phyloP scores from a whole-genome alignment of 2,113 vertebrate genomes.

The Sander vitreus region DNA sequence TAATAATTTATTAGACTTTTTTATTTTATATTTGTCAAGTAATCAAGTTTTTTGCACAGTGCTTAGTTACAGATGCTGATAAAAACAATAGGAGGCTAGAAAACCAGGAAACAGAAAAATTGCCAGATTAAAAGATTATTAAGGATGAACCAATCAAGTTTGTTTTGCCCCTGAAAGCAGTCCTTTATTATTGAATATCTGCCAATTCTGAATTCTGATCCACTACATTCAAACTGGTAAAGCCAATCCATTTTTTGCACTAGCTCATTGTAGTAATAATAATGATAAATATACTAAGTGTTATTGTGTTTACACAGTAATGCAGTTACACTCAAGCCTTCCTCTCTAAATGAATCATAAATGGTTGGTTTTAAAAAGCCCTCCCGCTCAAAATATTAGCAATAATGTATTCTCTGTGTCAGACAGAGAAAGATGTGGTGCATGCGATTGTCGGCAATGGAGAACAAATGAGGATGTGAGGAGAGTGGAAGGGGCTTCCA shows the following conservation, averaged over 20 bases:
- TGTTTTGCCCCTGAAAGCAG: not conserved
- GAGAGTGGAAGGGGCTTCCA: slow-evolving; percentile 78
- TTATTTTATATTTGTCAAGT: not conserved
- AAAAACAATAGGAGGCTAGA: not conserved
- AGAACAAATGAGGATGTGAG: slow-evolving; percentile 67
- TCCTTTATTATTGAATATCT: not conserved
- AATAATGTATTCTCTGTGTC: slow-evolving; percentile 45
- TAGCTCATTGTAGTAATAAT: not conserved
- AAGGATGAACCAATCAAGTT: not conserved
- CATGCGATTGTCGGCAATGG: slow-evolving; percentile 36
- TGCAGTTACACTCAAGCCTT: not conserved
- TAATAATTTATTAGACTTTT: not conserved
- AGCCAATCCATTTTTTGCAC: not conserved
- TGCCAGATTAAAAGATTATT: not conserved
- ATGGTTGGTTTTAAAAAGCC: slow-evolving; percentile 41
- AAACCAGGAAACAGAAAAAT: not conserved
- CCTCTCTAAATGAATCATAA: not conserved
- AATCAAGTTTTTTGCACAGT: not conserved
- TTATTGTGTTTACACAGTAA: not conserved
- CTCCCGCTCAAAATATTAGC: slow-evolving; percentile 9
- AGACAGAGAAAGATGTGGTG: slow-evolving; percentile 41
- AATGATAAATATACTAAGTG: not conserved
- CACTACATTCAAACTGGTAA: not conserved
- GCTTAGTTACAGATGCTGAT: not conserved
- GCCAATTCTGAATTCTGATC: not conserved